Base-by-base conservation (phyloP, 1,140 invertebrate species). In the Ephestia elutella region DNA sequence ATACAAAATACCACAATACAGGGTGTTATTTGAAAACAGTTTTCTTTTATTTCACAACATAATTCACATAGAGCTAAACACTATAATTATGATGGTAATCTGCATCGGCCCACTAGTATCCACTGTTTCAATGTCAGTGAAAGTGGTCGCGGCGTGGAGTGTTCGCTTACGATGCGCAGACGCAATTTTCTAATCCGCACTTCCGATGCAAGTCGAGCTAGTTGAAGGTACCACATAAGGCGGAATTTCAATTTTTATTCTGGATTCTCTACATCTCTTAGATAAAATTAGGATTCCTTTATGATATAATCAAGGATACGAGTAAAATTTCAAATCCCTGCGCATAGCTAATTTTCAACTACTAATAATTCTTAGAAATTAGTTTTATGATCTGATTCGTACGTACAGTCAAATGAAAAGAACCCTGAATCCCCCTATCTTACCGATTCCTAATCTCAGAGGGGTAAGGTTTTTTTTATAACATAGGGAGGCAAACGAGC, bases 51-150 rank as follows among this genome's bases (percentile, higher is more conserved):
- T 18, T 19, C 18, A 49, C 21, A 48, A 53, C 63, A 60, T 19
- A 13, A 60, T 64, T 53, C n/a, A 25, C 50, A 53, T 53, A 53
- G 28, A 53, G 13, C 13, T 64, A 64, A 64, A 56, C 54, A 57
- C 44, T 19, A 15, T 11, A 57, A 32, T 38, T 25, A 44, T 44
- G 38, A 44, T 50, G 49, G 18, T 50, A 50, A 50, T 53, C 50
- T 10, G 19, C 50, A 25, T 53, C 50, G 5, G 19, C 50, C 50
- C 50, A 53, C 50, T 11, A 20, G 49, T 21, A 21, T 25, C 49
- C 49, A 56, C 61, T 65, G 66, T 65, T 69, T 71, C 74, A 72
- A 77, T 72, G 75, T 65, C 73, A 81, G 78, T 75, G 78, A 83
- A 83, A 83, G 78, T 81, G 73, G 73, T 44, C 38, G 10, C 38